A percentile compares a stretch with the other conserved stretches of the same genome.
Conservation (phyloP, 2,113 vertebrate species). For the Mungos mungo region DNA sequence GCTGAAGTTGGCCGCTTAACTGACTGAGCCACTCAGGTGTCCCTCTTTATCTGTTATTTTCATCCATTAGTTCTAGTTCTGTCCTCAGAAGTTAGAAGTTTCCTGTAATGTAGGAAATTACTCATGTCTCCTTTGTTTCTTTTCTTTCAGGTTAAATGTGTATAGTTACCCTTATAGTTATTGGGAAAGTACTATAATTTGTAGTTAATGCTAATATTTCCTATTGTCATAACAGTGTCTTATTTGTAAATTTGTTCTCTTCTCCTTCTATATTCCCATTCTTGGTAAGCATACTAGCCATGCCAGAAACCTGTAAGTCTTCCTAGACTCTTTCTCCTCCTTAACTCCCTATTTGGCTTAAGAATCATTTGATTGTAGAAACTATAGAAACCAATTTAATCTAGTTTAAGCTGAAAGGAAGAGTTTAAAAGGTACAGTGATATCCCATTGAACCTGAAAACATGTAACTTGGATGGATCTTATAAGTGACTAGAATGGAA, state of each 20-base stretch:
- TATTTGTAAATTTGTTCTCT: not conserved
- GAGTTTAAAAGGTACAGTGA: not conserved
- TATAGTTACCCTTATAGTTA: not conserved
- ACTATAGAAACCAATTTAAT: not conserved
- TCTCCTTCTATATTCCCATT: not conserved
- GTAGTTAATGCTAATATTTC: constrained; percentile 1
- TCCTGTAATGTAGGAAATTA: not conserved
- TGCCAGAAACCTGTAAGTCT: constrained; percentile 18
- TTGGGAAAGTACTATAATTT: constrained; percentile 8
- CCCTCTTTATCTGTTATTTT: not conserved
- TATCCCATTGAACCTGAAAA: not conserved
- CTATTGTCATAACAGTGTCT: not conserved
- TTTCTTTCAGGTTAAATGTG: not conserved
- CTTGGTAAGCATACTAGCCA: not conserved
- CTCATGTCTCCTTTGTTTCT: not conserved
- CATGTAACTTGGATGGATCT: not conserved
- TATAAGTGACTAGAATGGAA: not conserved
- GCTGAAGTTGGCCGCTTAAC: too few relatives aligned
- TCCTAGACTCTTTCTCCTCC: not conserved
- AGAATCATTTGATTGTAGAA: constrained; percentile 12
- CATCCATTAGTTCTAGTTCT: not conserved
- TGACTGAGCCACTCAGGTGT: too few relatives aligned
- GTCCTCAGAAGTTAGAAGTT: not conserved
- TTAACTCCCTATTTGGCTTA: constrained; percentile 7
- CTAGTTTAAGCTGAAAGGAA: constrained; percentile 9